Conservation (phyloP, 2,113 vertebrate genomes). For the Hepsetus odoe region DNA sequence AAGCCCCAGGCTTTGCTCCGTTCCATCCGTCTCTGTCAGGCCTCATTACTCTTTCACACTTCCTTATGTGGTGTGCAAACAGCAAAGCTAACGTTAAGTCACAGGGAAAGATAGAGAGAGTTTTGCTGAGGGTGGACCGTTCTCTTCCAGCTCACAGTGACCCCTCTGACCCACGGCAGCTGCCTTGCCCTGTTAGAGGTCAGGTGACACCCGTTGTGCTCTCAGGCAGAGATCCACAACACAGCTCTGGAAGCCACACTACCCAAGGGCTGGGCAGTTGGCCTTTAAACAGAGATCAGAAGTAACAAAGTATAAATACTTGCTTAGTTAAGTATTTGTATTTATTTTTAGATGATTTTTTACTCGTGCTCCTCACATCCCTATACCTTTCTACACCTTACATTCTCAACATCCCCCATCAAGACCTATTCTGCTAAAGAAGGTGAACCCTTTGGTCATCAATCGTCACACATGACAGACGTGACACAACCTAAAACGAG, state of each 20-base stretch:
- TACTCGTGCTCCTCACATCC: no score
- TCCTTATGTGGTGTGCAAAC: constrained; percentile 37
- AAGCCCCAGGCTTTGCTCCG: constrained; percentile 15
- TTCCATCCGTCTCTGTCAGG: constrained; percentile 45
- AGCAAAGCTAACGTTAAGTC: constrained; percentile 7
- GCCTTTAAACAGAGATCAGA: no score
- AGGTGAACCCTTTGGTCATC: no score
- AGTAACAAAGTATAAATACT: no score
- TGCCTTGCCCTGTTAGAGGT: neutral
- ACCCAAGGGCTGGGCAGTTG: neutral
- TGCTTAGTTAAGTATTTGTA: no score
- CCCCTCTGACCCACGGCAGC: neutral
- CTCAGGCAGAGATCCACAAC: neutral
- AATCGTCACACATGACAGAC: no score
- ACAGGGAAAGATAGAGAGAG: neutral
- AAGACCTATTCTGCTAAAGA: no score
- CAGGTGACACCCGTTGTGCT: neutral
- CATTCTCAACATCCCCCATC: no score
- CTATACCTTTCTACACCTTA: no score
- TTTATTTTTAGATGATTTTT: no score
- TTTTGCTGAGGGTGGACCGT: neutral
- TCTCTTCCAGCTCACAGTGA: neutral
- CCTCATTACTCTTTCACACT: constrained; percentile 39
- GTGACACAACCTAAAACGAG: no score
- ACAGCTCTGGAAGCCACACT: neutral